Base-by-base conservation (phyloP, 1,140 invertebrate genomes). In the Scaptodrosophila lebanonensis region DNA sequence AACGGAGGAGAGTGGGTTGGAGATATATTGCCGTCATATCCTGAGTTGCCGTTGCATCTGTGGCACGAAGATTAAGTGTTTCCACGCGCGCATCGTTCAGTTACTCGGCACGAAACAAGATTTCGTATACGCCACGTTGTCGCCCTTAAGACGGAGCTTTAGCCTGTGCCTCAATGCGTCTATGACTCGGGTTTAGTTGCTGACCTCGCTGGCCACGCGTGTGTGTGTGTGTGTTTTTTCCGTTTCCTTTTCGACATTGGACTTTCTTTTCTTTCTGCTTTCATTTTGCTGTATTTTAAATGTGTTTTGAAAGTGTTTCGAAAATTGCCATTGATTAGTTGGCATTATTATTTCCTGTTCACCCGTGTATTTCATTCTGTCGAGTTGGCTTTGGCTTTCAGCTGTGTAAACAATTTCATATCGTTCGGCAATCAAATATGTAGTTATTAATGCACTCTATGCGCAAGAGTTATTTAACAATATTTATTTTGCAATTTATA, bases 401-500 rank as follows among this genome's bases (percentile, higher is more conserved):
- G 39, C 63, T 72, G 52, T 66, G 68, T 54, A 73, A 77, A 77
- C 72, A 79, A 67, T 56, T 56, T 66, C 39, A 39, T 42, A 22
- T 38, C 57, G 32, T 45, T 32, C 30, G 52, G 45, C 52, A 32
- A 40, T 16, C 48, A 32, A 77, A 77, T 79, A 79, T 79, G n/a
- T n/a, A n/a, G n/a, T 73, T 79, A 79, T 79, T 79, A 79, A 79
- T 68, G 73, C 75, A 66, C 82, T 79, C 68, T 79, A 56, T 73
- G 71, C 52, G 47, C 50, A 54, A 67, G 65, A 73, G 68, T 73
- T 79, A 69, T 82, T 65, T 47, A 68, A 73, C 43, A 71, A 67
- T 73, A 79, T 79, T 69, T 73, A 52, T 79, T 65, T 73, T 79
- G 75, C 64, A 58, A 68, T 65, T 72, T 58, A 67, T 63, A 58